Evolutionary conservation across 2,888 invertebrate genomes (phyloP).

Genomic region (Megastigmus dorsalis): DNA sequence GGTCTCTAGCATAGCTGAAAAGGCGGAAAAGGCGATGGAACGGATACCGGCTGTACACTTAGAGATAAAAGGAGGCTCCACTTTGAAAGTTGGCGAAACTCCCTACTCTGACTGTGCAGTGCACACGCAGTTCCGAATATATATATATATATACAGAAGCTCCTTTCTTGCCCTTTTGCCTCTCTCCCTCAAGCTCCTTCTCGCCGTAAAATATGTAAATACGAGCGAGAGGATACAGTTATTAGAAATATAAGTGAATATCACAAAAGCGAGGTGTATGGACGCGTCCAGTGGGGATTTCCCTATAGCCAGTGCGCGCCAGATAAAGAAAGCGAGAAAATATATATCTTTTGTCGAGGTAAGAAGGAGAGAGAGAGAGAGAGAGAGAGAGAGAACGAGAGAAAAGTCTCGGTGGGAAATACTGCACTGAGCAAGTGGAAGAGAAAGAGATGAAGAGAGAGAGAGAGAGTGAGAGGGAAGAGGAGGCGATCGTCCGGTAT

Average conservation of each 20-base stretch:
- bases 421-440: too few relatives aligned
- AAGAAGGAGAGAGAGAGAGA: slow-evolving; percentile 18
- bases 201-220: slow-evolving; percentile 68
- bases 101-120: not conserved
- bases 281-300: slow-evolving; percentile 46
- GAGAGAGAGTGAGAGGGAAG: slow-evolving; percentile 39
- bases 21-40: slow-evolving; percentile 37
- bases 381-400: not conserved
- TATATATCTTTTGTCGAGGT: slow-evolving; percentile 36
- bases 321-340: slow-evolving; percentile 40
- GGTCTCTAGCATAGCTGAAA: not conserved
- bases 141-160: too few relatives aligned
- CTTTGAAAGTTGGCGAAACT: slow-evolving; percentile 58
- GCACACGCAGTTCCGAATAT: not conserved
- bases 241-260: slow-evolving; percentile 55
- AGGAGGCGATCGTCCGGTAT: slow-evolving; percentile 69
- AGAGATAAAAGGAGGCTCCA: slow-evolving; percentile 47
- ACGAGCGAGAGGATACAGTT: slow-evolving; percentile 62
- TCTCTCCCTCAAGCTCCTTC: slow-evolving; percentile 1
- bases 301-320: too few relatives aligned
- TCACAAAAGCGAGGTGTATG: slow-evolving; percentile 24
- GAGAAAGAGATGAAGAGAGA: slow-evolving; percentile 2
- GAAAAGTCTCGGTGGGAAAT: slow-evolving; percentile 14
- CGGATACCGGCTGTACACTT: slow-evolving; percentile 53
- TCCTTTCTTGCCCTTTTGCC: not conserved